A percentile compares a stretch with the other conserved stretches of the same genome.
Conservation (phyloP, 2,797 vertebrate genomes). For the Cygnus olor region DNA sequence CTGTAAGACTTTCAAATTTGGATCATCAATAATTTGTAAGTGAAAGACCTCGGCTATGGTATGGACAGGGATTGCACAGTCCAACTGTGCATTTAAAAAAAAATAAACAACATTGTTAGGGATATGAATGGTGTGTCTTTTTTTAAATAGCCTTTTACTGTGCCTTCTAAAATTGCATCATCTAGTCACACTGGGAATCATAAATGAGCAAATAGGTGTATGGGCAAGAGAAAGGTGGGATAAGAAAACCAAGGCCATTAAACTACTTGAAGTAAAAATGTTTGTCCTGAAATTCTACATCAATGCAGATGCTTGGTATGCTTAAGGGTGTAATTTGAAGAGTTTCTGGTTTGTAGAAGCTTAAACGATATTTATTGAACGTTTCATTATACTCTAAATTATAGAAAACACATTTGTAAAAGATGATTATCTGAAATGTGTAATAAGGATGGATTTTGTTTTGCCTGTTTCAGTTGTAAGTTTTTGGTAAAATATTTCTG, state of each 20-base stretch:
- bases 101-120: accelerated
- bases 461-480: neutral
- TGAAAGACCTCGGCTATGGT: neutral
- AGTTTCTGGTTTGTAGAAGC: neutral
- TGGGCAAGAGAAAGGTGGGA: neutral
- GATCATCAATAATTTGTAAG: neutral
- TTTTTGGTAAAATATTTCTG: neutral
- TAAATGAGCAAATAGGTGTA: neutral
- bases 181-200: neutral
- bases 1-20: neutral
- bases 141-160: neutral
- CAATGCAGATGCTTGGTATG: accelerated
- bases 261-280: neutral
- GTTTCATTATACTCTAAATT: neutral
- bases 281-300: neutral
- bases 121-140: neutral
- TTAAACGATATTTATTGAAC: neutral
- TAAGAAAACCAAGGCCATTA: neutral
- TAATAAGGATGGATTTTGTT: neutral
- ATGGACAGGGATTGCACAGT: neutral
- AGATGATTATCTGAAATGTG: neutral
- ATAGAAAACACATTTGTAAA: neutral
- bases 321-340: neutral
- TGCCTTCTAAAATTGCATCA: neutral
- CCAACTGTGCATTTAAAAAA: neutral